A percentile compares a stretch with the other conserved stretches of the same genome.
phyloP scores from a whole-genome alignment of 2,888 invertebrate species.

The Miltochrista miniata region DNA sequence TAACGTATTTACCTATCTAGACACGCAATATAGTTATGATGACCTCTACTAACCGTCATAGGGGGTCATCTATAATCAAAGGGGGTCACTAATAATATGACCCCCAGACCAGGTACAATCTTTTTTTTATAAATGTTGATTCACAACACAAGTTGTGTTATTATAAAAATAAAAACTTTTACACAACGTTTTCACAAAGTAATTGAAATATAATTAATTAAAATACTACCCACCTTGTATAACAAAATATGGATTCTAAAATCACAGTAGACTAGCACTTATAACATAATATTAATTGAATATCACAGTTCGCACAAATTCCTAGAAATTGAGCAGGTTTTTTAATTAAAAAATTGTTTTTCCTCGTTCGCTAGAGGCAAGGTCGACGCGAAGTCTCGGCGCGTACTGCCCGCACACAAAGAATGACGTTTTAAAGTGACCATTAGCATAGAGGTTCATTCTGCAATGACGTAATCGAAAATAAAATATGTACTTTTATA shows the following conservation, averaged over 20 bases:
- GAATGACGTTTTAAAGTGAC: slow-evolving; percentile 7
- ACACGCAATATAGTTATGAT: no score
- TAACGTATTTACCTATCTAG: no score
- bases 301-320: slow-evolving; percentile 9
- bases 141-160: neutral
- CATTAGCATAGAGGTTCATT: neutral
- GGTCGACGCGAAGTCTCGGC: slow-evolving; percentile 20
- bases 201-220: no score
- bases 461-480: neutral
- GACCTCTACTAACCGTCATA: no score
- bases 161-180: neutral
- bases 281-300: slow-evolving; percentile 6
- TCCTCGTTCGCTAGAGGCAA: slow-evolving; percentile 22
- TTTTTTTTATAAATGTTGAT: no score
- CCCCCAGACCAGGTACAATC: no score
- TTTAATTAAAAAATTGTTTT: slow-evolving; percentile 27
- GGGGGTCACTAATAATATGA: no score
- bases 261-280: neutral
- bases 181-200: neutral
- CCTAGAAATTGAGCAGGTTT: slow-evolving; percentile 25
- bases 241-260: neutral
- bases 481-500: no score
- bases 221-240: neutral
- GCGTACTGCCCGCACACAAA: slow-evolving; percentile 21
- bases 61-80: no score